A percentile compares a stretch with the other conserved stretches of the same genome.
Conservation (phyloP, 1,140 invertebrate species). For the Andricus grossulariae region DNA sequence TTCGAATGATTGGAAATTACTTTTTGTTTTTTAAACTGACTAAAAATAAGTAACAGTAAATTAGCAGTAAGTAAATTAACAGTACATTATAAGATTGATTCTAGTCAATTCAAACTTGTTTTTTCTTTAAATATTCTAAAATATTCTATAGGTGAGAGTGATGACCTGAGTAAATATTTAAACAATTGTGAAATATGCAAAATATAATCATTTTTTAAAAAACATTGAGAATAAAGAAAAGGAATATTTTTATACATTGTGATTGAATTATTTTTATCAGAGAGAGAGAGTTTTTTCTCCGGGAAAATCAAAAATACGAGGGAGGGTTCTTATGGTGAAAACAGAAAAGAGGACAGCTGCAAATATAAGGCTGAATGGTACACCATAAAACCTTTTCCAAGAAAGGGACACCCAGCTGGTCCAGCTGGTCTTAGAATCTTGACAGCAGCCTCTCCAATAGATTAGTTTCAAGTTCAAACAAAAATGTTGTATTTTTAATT, state of each 20-base stretch:
- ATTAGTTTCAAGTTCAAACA: background rate
- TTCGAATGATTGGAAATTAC: too few species aligned
- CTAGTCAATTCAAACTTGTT: too few species aligned
- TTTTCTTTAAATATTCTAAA: too few species aligned
- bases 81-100: too few species aligned
- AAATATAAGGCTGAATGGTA: background rate
- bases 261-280: background rate
- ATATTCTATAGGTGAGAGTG: too few species aligned
- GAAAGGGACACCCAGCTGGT: constrained; percentile 16
- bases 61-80: too few species aligned
- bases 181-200: too few species aligned
- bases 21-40: too few species aligned
- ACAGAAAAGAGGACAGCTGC: constrained; percentile 12
- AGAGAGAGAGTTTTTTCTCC: background rate
- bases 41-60: too few species aligned
- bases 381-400: constrained; percentile 2
- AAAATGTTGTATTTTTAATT: too few species aligned
- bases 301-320: background rate
- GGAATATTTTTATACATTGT: background rate
- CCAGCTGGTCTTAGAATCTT: background rate
- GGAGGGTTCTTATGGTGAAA: background rate
- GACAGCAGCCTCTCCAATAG: background rate
- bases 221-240: background rate
- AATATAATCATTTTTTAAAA: background rate
- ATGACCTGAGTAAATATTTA: too few species aligned